phyloP scores from a whole-genome alignment of 2,113 vertebrate species.

The Oreochromis aureus region DNA sequence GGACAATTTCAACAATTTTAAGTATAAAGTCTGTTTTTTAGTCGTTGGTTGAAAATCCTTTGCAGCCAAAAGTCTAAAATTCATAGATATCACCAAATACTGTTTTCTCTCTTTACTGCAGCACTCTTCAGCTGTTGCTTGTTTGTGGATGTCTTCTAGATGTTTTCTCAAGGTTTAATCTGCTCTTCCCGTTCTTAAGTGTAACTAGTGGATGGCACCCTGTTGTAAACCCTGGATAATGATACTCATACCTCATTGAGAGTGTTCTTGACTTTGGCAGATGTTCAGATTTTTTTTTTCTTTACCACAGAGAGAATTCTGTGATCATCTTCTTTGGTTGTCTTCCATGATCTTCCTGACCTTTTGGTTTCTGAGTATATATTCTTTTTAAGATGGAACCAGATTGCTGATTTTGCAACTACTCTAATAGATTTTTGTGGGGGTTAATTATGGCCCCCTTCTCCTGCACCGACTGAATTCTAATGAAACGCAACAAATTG shows the following conservation, averaged over 20 bases:
- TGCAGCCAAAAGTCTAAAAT: neutral
- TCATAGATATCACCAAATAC: neutral
- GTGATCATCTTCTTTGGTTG: neutral
- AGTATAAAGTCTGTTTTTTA: neutral
- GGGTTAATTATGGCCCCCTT: neutral
- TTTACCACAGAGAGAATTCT: neutral
- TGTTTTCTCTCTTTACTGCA: neutral
- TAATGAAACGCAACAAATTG: neutral
- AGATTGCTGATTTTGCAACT: neutral
- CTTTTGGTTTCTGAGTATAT: neutral
- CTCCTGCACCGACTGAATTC: neutral
- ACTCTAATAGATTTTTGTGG: neutral
- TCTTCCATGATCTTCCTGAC: neutral
- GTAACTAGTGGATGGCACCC: neutral
- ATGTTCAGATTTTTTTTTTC: neutral
- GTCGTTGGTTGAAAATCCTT: neutral
- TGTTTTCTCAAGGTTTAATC: neutral
- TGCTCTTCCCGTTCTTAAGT: neutral
- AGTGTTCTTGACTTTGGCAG: neutral
- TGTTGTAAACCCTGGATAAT: neutral
- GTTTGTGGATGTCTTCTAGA: neutral
- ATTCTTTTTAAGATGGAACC: fast-evolving
- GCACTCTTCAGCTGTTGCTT: neutral
- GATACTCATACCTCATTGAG: neutral
- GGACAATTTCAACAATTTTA: neutral